These are phyloP conservation scores for Noctua janthina DNA, from an alignment of 2,888 invertebrate species.

Conservation along the genomic window DNA sequence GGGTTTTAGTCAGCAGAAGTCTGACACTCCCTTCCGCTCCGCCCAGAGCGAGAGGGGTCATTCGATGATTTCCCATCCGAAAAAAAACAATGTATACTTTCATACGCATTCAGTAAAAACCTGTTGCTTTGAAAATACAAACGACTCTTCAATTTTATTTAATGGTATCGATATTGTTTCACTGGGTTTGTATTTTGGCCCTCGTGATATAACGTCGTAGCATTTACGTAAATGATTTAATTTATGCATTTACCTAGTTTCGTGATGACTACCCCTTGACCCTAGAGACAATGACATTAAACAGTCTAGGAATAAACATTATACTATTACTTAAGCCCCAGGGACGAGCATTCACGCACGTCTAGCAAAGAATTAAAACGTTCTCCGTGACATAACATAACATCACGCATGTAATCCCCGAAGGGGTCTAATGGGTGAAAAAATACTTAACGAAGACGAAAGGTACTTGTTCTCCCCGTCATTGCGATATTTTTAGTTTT, in stretches of 20 bases:
- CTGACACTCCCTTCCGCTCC: too few species aligned
- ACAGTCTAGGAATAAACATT: slow-evolving; percentile 4
- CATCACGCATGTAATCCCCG: neutral
- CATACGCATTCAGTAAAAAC: too few species aligned
- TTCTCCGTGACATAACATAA: neutral
- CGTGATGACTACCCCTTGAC: slow-evolving; percentile 10
- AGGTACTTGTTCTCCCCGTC: too few species aligned
- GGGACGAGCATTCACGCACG: slow-evolving; percentile 7
- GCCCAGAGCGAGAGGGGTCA: too few species aligned
- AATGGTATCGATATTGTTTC: neutral
- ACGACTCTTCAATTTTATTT: too few species aligned
- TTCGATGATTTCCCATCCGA: too few species aligned
- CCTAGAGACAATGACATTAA: slow-evolving; percentile 5
- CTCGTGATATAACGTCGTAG: too few species aligned
- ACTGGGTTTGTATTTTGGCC: neutral
- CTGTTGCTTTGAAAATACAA: too few species aligned
- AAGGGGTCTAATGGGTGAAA: neutral
- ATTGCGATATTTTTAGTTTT: too few species aligned
- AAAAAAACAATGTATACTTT: too few species aligned
- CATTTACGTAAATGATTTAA: slow-evolving; percentile 5
- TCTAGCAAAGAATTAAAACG: neutral
- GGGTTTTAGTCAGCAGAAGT: too few species aligned
- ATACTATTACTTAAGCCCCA: neutral
- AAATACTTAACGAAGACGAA: neutral
- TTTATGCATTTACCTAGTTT: slow-evolving; percentile 1